phyloP scores from a whole-genome alignment of 2,797 vertebrate species.

The Lacerta agilis region DNA sequence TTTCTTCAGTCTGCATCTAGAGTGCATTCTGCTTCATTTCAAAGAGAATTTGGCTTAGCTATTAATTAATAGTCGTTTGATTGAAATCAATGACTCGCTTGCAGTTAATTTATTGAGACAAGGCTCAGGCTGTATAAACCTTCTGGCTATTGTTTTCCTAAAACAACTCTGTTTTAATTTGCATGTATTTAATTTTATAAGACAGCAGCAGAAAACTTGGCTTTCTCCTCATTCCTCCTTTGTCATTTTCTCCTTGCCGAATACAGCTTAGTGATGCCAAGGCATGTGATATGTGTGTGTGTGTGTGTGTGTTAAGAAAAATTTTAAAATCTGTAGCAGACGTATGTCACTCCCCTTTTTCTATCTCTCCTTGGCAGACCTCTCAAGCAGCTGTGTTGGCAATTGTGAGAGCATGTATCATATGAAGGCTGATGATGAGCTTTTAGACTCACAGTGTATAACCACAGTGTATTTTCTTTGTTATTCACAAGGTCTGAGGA shows the following conservation, averaged over 20 bases:
- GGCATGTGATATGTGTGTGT: constrained; percentile 11
- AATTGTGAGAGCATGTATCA: constrained; percentile 23
- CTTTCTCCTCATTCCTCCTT: constrained; percentile 3
- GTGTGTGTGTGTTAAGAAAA: not conserved
- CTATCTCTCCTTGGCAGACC: constrained; percentile 45
- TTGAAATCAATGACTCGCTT: constrained; percentile 24
- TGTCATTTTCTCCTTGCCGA: constrained; percentile 29
- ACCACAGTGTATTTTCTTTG: constrained; percentile 52
- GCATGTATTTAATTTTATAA: constrained; percentile 10
- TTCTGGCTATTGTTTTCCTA: constrained; percentile 43
- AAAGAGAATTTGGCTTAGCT: constrained; percentile 17
- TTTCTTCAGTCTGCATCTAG: not conserved
- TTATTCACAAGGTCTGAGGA: constrained; percentile 46
- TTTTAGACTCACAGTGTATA: constrained; percentile 47
- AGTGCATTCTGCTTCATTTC: not conserved
- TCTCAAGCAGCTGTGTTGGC: constrained; percentile 62
- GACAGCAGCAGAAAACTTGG: constrained; percentile 16
- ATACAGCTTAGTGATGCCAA: constrained; percentile 52
- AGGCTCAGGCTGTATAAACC: not conserved
- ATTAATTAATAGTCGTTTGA: constrained; percentile 34
- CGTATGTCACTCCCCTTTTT: constrained; percentile 20
- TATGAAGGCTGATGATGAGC: constrained; percentile 22
- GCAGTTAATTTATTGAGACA: constrained; percentile 36
- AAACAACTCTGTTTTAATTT: constrained; percentile 43
- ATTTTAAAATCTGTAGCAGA: not conserved